Evolutionary conservation across 2,797 vertebrate species (phyloP).

Genomic region (Gambusia yucatana): DNA sequence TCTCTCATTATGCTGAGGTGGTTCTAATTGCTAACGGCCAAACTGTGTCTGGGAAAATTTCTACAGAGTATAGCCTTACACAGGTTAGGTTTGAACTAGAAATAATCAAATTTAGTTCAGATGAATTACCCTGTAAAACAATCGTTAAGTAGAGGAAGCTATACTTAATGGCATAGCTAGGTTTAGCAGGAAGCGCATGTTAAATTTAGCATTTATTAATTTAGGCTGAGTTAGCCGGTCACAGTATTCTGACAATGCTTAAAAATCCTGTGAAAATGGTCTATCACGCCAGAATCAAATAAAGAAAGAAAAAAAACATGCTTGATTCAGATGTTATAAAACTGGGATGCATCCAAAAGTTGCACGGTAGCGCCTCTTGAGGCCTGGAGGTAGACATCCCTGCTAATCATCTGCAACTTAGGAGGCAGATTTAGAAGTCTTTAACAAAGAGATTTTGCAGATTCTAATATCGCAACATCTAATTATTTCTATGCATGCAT

Average conservation of each 20-base stretch:
- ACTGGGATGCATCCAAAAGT: background rate
- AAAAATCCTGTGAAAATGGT: background rate
- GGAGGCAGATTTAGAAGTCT: background rate
- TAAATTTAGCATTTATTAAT: background rate
- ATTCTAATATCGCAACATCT: background rate
- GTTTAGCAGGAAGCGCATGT: background rate
- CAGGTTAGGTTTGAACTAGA: background rate
- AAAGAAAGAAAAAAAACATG: background rate
- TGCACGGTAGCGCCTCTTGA: background rate
- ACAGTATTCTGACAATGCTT: background rate
- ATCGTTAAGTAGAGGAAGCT: background rate
- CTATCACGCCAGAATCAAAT: background rate
- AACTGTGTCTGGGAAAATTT: background rate
- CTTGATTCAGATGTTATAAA: background rate
- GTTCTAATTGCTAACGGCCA: background rate
- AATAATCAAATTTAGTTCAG: background rate
- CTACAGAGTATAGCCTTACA: background rate
- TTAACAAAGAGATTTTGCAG: background rate
- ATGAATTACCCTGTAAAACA: background rate
- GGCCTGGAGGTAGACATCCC: background rate
- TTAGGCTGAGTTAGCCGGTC: background rate
- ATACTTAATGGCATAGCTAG: too few species aligned
- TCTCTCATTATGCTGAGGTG: background rate
- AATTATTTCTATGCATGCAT: conserved; percentile 14
- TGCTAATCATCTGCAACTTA: background rate